A percentile compares a stretch with the other conserved stretches of the same genome.
Evolutionary conservation across 1,140 invertebrate species (phyloP).

Genomic region (Drosophila gunungcola): DNA sequence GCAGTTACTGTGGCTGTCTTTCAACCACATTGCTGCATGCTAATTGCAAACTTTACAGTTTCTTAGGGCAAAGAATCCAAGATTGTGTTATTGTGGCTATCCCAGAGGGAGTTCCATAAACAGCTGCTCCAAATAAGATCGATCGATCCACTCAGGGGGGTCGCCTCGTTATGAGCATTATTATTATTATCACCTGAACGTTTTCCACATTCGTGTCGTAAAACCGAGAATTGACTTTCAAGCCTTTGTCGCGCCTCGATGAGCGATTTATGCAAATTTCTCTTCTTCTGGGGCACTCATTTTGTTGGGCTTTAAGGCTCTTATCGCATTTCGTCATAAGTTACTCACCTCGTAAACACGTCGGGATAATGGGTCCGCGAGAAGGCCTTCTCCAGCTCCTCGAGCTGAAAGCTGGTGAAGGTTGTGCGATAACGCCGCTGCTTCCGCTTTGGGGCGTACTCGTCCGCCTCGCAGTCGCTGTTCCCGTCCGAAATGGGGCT

Average conservation of each 20-base stretch:
- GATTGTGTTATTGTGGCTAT: conserved; percentile 1
- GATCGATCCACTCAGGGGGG: conserved; percentile 47
- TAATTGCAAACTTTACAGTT: conserved; percentile 57
- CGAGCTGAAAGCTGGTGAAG: conserved; percentile 97
- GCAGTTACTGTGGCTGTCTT: conserved; percentile 65
- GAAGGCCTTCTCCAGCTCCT: conserved; percentile 98
- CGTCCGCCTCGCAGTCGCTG: conserved; percentile 91
- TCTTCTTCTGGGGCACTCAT: conserved; percentile 25
- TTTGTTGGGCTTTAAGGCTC: conserved; percentile 18
- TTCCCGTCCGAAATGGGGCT: conserved; percentile 88
- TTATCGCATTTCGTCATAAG: conserved; percentile 43
- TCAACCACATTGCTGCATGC: conserved; percentile 63
- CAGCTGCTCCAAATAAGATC: conserved; percentile 56
- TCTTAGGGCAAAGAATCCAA: conserved; percentile 19
- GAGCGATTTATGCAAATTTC: conserved; percentile 68
- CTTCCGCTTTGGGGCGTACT: conserved; percentile 95
- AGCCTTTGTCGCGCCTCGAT: conserved; percentile 38
- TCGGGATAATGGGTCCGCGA: conserved; percentile 98
- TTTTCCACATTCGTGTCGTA: conserved; percentile 46
- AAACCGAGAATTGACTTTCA: conserved; percentile 33
- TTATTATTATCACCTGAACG: conserved; percentile 39
- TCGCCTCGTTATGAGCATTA: conserved; percentile 18
- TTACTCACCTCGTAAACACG: conserved; percentile 96
- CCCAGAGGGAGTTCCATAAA: conserved; percentile 7
- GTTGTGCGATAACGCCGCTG: conserved; percentile 96